phyloP scores from a whole-genome alignment of 2,797 vertebrate genomes.

The Cottoperca gobio region DNA sequence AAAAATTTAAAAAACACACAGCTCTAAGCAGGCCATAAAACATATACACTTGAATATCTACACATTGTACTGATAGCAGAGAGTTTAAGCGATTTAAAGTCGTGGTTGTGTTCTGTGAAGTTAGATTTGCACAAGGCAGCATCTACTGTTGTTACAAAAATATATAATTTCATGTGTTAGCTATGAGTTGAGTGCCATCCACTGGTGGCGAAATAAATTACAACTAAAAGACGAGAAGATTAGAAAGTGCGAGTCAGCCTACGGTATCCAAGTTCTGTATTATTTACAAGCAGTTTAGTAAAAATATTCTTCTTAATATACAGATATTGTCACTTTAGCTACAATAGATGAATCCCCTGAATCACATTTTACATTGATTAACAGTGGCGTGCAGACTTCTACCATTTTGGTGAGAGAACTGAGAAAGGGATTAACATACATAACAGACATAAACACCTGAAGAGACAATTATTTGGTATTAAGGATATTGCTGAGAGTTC shows the following conservation, averaged over 20 bases:
- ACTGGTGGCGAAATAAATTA: constrained; percentile 74
- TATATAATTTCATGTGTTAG: constrained; percentile 43
- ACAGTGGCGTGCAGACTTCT: constrained; percentile 24
- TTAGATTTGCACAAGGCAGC: constrained; percentile 33
- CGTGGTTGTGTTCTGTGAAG: constrained; percentile 14
- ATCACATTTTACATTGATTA: constrained; percentile 64
- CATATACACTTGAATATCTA: not conserved
- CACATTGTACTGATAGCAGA: constrained; percentile 10
- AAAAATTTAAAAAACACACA: constrained; percentile 31
- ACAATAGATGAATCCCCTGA: constrained; percentile 65
- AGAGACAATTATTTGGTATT: constrained; percentile 52
- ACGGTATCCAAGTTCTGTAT: constrained; percentile 25
- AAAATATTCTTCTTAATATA: constrained; percentile 67
- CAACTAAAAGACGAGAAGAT: constrained; percentile 52
- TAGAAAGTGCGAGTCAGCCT: constrained; percentile 42
- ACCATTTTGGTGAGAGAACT: constrained; percentile 33
- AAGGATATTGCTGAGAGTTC: constrained; percentile 66
- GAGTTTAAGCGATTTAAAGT: constrained; percentile 11
- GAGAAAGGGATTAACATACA: constrained; percentile 16
- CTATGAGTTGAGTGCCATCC: constrained; percentile 61
- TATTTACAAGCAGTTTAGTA: constrained; percentile 73
- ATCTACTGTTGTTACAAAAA: constrained; percentile 33
- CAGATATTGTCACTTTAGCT: constrained; percentile 51
- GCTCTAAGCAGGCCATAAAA: constrained; percentile 7
- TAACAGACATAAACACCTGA: constrained; percentile 20